Evolutionary conservation across 2,797 vertebrate species (phyloP).

Genomic region (Sciurus carolinensis): DNA sequence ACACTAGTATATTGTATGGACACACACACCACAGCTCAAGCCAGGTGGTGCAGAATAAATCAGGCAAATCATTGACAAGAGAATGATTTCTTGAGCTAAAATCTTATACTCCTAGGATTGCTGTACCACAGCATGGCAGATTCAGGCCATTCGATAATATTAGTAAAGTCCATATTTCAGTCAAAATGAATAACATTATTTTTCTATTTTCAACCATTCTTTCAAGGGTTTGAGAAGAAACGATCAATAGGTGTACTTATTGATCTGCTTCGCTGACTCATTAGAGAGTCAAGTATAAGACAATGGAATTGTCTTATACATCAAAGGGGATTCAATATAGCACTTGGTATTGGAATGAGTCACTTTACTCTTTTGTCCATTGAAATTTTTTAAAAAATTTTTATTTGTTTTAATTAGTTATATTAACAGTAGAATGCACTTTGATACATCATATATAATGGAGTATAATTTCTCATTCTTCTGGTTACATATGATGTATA

Average conservation of each 20-base stretch:
- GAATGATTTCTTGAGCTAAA: not conserved
- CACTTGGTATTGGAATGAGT: not conserved
- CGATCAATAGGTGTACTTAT: not conserved
- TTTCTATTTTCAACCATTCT: not conserved
- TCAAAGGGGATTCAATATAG: not conserved
- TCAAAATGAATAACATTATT: slow-evolving; percentile 22
- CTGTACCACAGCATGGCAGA: not conserved
- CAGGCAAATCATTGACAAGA: slow-evolving; percentile 9
- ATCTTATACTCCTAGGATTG: not conserved
- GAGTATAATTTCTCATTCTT: too few species aligned
- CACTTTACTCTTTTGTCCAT: not conserved
- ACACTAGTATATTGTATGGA: not conserved
- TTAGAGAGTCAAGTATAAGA: not conserved
- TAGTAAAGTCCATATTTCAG: not conserved
- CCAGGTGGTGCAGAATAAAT: slow-evolving; percentile 47
- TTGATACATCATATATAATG: too few species aligned
- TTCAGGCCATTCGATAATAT: not conserved
- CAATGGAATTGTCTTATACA: not conserved
- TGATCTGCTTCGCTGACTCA: not conserved
- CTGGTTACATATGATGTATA: too few species aligned
- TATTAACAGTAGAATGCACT: too few species aligned
- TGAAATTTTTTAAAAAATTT: not conserved
- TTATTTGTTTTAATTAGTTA: too few species aligned
- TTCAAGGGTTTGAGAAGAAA: slow-evolving; percentile 22
- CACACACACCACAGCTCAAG: not conserved